Evolutionary conservation across 2,113 vertebrate genomes (phyloP), one percentile per base, ranked within the genome.

Genomic region (Calypte anna): DNA sequence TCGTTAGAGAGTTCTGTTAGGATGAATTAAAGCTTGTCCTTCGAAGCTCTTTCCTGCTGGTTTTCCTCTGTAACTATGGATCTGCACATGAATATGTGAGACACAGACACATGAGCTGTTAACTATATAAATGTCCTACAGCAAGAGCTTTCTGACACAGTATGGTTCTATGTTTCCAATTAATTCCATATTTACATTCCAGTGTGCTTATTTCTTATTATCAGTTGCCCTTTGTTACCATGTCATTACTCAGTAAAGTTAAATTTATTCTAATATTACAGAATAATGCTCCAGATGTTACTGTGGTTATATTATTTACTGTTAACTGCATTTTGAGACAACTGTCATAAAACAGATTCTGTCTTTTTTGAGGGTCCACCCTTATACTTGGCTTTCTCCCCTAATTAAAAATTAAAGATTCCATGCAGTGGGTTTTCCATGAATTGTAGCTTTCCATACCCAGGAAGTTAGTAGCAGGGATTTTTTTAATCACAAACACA

Each of bases 391-490:
- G 11, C 44, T 88, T 51, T 12, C 28, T 33, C 6, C n/a, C 17
- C 54, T 70, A 84, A 90, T 63, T 17, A 92, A 51, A 96, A 95
- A 72, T 46, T 6, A 82, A 93, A 62, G 54, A 86, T 82, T 64
- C 24, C 14, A 75, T 76, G 24, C 38, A 70, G 36, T 66, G 43
- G 28, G 82, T 75, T 93, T 50, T 33, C 21, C n/a, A 25, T 53
- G n/a, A 89, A 91, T 91, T 78, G 86, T 6, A 63, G 21, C 28
- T 77, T 67, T 74, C 8, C 31, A 80, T 58, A 77, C 40, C 40
- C 11, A 53, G 21, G 62, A 91, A 75, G 36, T 38, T 36, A 75
- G 40, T 33, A 40, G 17, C 14, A 91, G 12, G 16, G 22, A 81
- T 85, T 87, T 82, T 58, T 38, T 95, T 86, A 88, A 82, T 48